Conservation (phyloP, 2,113 vertebrate species). For the Monopterus albus region DNA sequence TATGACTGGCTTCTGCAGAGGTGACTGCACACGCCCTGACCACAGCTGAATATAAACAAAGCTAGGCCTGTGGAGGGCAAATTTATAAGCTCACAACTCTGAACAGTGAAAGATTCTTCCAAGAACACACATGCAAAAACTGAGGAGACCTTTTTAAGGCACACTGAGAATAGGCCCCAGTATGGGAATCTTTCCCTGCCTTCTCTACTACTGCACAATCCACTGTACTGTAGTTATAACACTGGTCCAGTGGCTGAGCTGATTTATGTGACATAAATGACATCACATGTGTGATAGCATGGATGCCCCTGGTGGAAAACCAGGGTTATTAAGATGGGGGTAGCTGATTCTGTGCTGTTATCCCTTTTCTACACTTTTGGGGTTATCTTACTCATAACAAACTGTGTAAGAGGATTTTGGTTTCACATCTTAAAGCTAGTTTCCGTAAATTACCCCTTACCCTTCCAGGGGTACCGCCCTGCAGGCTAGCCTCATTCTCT, state of each 20-base stretch:
- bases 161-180: slow-evolving; percentile 40
- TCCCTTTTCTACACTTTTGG: slow-evolving; percentile 50
- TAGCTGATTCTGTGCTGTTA: slow-evolving; percentile 51
- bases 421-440: slow-evolving; percentile 67
- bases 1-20: slow-evolving; percentile 61
- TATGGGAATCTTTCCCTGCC: slow-evolving; percentile 37
- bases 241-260: slow-evolving; percentile 48
- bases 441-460: slow-evolving; percentile 70
- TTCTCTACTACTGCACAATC: slow-evolving; percentile 44
- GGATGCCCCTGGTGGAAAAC: slow-evolving; percentile 57
- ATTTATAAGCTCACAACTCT: slow-evolving; percentile 75
- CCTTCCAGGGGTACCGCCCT: slow-evolving; percentile 57
- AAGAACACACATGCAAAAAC: slow-evolving; percentile 45
- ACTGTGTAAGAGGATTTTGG: slow-evolving; percentile 70
- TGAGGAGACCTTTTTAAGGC: slow-evolving; percentile 48
- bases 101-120: slow-evolving; percentile 46
- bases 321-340: slow-evolving; percentile 65
- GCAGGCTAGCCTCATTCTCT: slow-evolving; percentile 57
- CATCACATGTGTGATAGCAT: slow-evolving; percentile 58
- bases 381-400: slow-evolving; percentile 73
- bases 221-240: slow-evolving; percentile 68
- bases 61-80: slow-evolving; percentile 52
- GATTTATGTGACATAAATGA: slow-evolving; percentile 55
- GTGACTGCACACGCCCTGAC: slow-evolving; percentile 73
- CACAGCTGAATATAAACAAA: slow-evolving; percentile 69